A percentile compares a stretch with the other conserved stretches of the same genome.
Evolutionary conservation across 2,113 vertebrate genomes (phyloP).

Genomic region (Plotosus lineatus): DNA sequence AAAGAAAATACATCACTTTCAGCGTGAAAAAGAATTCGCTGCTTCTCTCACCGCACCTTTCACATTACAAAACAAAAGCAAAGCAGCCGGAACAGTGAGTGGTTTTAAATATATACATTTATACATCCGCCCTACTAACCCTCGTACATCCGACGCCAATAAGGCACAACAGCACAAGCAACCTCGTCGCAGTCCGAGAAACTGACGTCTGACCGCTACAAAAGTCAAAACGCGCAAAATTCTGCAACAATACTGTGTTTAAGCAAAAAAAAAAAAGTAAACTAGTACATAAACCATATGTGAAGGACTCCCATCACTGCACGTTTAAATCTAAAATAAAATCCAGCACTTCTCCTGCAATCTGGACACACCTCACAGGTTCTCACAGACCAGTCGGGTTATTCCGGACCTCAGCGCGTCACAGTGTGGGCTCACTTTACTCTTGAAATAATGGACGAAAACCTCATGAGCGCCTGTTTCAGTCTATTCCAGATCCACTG

Average conservation of each 20-base stretch:
- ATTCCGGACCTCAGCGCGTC: background rate
- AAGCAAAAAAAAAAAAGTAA: background rate
- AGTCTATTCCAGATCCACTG: too few relatives aligned
- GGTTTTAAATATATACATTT: constrained; percentile 76
- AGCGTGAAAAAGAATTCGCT: background rate
- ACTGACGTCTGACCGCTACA: background rate
- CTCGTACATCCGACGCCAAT: constrained; percentile 48
- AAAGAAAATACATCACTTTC: too few relatives aligned
- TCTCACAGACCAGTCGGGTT: too few relatives aligned
- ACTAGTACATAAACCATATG: background rate
- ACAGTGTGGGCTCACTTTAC: background rate
- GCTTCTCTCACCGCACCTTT: background rate
- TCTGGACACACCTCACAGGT: too few relatives aligned
- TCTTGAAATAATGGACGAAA: too few relatives aligned
- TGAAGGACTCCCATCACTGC: background rate
- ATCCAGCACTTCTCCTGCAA: too few relatives aligned
- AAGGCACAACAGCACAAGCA: constrained; percentile 32
- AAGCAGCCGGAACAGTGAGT: constrained; percentile 54
- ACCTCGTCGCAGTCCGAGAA: background rate
- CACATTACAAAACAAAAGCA: constrained; percentile 47
- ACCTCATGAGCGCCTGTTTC: too few relatives aligned
- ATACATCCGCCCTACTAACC: constrained; percentile 68
- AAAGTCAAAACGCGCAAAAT: background rate
- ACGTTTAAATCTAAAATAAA: background rate
- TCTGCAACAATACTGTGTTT: background rate